These are phyloP conservation scores for Marasmarcha lunaedactyla DNA, from an alignment of 2,888 invertebrate genomes.

Conservation along the genomic window DNA sequence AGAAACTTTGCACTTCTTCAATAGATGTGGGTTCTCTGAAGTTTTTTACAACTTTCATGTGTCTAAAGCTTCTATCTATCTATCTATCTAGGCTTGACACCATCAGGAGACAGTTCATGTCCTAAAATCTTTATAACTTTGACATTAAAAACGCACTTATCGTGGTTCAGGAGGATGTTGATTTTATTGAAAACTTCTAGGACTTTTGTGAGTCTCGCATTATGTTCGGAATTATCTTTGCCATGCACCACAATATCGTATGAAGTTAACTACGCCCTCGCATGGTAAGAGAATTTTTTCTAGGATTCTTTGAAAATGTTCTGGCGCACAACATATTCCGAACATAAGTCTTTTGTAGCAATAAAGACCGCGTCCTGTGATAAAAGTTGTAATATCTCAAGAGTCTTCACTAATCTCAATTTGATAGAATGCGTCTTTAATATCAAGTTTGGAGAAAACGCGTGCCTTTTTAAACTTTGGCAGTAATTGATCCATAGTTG, in stretches of 20 bases:
- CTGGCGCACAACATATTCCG: slow-evolving; percentile 31
- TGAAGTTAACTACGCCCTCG: slow-evolving; percentile 19
- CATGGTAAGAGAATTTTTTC: slow-evolving; percentile 18
- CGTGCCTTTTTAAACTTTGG: too few relatives aligned
- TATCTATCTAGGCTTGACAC: slow-evolving; percentile 13
- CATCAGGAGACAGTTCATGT: slow-evolving; percentile 13
- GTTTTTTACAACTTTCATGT: slow-evolving; percentile 10
- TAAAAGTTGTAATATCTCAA: slow-evolving; percentile 17
- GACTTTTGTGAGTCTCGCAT: slow-evolving; percentile 13
- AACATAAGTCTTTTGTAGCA: slow-evolving; percentile 30
- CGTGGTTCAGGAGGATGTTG: slow-evolving; percentile 15
- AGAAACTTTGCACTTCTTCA: slow-evolving; percentile 21
- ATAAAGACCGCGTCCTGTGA: slow-evolving; percentile 2
- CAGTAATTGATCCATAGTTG: too few relatives aligned
- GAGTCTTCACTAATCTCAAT: slow-evolving; percentile 10
- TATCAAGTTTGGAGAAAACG: too few relatives aligned
- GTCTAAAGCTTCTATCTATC: too few relatives aligned
- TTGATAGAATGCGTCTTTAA: slow-evolving; percentile 10
- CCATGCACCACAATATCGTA: slow-evolving; percentile 20
- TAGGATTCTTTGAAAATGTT: slow-evolving; percentile 18
- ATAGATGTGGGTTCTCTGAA: slow-evolving; percentile 15
- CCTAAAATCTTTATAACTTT: slow-evolving; percentile 13
- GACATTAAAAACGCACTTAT: slow-evolving; percentile 12
- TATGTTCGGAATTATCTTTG: slow-evolving; percentile 4
- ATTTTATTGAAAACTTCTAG: slow-evolving; percentile 12